Conservation (phyloP, 2,113 vertebrate genomes). For the Perca fluviatilis region DNA sequence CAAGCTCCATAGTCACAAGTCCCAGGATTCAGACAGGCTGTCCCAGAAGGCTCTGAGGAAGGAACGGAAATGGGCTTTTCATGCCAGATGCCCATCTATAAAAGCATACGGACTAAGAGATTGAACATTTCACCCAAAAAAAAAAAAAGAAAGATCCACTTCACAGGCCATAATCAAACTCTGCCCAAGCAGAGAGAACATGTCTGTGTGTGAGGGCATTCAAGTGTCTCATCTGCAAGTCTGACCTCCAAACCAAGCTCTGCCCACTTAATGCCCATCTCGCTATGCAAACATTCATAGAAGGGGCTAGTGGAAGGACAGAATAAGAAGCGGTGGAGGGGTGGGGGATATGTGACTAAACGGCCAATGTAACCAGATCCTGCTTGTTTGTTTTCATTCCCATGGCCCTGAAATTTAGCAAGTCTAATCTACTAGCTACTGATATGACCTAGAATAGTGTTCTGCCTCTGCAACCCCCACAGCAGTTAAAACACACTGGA, state of each 20-base stretch:
- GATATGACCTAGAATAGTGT: slow-evolving; percentile 67
- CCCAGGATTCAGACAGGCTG: slow-evolving; percentile 25
- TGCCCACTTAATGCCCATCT: slow-evolving; percentile 54
- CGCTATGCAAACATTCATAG: slow-evolving; percentile 53
- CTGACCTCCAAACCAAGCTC: slow-evolving; percentile 66
- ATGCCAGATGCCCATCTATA: slow-evolving; percentile 62
- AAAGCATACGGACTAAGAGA: slow-evolving; percentile 46
- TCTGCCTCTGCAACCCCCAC: slow-evolving; percentile 54
- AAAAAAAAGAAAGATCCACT: slow-evolving; percentile 46
- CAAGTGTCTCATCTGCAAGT: slow-evolving; percentile 59
- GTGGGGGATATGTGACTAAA: slow-evolving; percentile 45
- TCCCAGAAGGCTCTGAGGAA: slow-evolving; percentile 42
- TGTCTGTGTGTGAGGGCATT: slow-evolving; percentile 36
- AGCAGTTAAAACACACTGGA: slow-evolving; percentile 45
- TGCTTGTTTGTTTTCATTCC: slow-evolving; percentile 80
- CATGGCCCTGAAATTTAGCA: slow-evolving; percentile 81
- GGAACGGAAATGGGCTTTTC: slow-evolving; percentile 63
- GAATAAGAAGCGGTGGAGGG: neutral
- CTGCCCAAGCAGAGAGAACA: slow-evolving; percentile 51
- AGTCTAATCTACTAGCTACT: slow-evolving; percentile 70
- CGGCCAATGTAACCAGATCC: slow-evolving; percentile 65
- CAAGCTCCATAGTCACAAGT: slow-evolving; percentile 34
- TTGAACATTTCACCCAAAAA: slow-evolving; percentile 46
- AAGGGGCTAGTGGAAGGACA: slow-evolving; percentile 35
- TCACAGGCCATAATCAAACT: slow-evolving; percentile 63